Conservation (phyloP, 2,113 vertebrate species). For the Physeter macrocephalus region DNA sequence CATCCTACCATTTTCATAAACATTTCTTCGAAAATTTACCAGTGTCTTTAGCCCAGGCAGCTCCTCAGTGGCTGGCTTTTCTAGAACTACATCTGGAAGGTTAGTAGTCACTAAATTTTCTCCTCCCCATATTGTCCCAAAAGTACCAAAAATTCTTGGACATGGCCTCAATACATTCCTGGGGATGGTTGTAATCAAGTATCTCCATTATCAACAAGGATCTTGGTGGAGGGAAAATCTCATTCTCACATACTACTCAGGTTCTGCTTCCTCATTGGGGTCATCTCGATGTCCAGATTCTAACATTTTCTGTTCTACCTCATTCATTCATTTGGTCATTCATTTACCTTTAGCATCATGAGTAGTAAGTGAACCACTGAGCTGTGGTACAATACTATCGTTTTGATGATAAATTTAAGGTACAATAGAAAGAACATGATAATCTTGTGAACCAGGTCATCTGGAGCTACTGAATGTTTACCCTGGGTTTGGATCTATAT, state of each 20-base stretch:
- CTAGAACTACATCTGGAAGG: background rate
- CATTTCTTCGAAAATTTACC: background rate
- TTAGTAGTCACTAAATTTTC: background rate
- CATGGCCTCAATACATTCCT: background rate
- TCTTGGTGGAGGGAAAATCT: background rate
- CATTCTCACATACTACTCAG: background rate
- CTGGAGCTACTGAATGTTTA: background rate
- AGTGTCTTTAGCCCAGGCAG: background rate
- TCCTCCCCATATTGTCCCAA: background rate
- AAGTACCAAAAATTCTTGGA: background rate
- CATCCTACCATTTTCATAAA: background rate
- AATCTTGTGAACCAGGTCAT: background rate
- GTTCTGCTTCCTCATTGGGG: background rate
- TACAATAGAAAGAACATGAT: background rate
- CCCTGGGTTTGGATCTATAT: background rate
- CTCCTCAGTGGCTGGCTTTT: background rate
- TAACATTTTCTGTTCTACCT: background rate
- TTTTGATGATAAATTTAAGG: background rate
- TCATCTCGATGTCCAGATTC: background rate
- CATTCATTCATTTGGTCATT: background rate
- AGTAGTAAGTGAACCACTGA: constrained; percentile 14
- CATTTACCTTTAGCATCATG: background rate
- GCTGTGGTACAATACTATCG: background rate
- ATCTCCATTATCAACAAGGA: background rate
- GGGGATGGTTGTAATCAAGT: background rate